These are phyloP conservation scores for Sylvilagus floridanus DNA, from an alignment of 2,797 vertebrate species.

Conservation along the genomic window DNA sequence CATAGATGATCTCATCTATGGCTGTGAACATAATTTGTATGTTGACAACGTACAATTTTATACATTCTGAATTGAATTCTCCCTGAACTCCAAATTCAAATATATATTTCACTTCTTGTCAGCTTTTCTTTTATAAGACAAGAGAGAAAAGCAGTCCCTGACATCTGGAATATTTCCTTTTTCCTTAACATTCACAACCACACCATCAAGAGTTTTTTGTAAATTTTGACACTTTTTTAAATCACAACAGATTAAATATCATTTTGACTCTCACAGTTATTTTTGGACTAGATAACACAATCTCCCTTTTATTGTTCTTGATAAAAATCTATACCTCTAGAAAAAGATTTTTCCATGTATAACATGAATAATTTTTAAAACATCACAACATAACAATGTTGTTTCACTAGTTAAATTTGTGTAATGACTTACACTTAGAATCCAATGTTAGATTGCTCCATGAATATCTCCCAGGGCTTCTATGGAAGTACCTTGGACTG, in stretches of 20 bases:
- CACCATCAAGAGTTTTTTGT: not conserved
- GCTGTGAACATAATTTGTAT: not conserved
- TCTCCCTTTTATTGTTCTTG: not conserved
- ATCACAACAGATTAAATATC: not conserved
- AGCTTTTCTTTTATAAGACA: not conserved
- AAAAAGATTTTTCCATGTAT: not conserved
- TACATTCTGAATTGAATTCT: not conserved
- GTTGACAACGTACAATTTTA: not conserved
- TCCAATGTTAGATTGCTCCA: not conserved
- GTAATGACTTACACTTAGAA: not conserved
- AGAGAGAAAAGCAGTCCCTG: not conserved
- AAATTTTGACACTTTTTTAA: not conserved
- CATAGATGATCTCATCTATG: not conserved
- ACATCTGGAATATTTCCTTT: not conserved
- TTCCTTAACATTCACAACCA: not conserved
- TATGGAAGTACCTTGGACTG: not conserved
- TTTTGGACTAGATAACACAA: not conserved
- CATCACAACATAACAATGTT: not conserved
- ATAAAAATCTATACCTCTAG: not conserved
- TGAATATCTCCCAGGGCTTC: not conserved
- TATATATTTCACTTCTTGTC: not conserved
- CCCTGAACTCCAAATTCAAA: not conserved
- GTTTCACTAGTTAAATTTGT: constrained; percentile 12
- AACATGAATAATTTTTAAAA: not conserved
- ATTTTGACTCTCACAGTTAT: not conserved